These are phyloP conservation scores for rabbit (Oryctolagus cuniculus) DNA, from an alignment of 2,113 vertebrate genomes.

Conservation along the genomic window DNA sequence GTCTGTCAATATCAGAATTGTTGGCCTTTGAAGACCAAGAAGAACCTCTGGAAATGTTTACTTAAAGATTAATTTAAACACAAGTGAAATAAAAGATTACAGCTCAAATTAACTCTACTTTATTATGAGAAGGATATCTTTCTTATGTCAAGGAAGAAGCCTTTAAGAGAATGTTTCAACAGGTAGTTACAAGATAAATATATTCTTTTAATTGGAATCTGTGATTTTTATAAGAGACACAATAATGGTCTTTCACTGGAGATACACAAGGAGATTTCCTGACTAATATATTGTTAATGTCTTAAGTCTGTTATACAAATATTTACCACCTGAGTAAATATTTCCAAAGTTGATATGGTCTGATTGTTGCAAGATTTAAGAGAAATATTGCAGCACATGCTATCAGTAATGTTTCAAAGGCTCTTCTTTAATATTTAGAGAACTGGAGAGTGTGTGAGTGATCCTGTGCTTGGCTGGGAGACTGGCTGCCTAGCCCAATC, in stretches of 20 bases:
- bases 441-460: not conserved
- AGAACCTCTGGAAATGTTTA: not conserved
- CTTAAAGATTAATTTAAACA: not conserved
- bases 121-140: not conserved
- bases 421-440: not conserved
- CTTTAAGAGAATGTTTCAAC: not conserved
- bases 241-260: not conserved
- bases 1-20: slow-evolving; percentile 14
- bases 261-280: not conserved
- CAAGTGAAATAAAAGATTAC: not conserved
- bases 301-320: not conserved
- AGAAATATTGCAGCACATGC: not conserved
- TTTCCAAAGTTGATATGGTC: not conserved
- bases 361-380: not conserved
- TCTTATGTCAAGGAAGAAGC: not conserved
- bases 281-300: not conserved
- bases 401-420: not conserved
- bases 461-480: too few relatives aligned
- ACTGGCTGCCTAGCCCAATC: too few relatives aligned
- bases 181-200: not conserved
- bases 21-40: not conserved
- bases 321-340: not conserved
- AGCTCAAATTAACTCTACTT: not conserved
- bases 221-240: not conserved
- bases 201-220: not conserved